Percentiles rank a stretch among this genome's conserved stretches.
Evolutionary conservation across 2,113 vertebrate genomes (phyloP).

Genomic region (Lepisosteus oculatus): DNA sequence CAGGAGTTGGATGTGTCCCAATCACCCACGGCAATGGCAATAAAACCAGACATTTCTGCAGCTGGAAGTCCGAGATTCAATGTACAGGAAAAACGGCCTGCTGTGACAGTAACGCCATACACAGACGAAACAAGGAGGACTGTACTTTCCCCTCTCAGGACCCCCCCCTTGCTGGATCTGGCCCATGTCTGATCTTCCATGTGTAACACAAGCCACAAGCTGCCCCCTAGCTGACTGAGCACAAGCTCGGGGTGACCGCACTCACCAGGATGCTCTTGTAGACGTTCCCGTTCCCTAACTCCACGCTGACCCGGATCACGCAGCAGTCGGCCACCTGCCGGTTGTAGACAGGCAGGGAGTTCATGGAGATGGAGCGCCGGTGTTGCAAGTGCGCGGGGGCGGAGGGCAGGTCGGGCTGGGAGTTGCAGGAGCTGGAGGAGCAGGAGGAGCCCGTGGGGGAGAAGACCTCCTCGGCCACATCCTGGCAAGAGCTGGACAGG

Average conservation of each 20-base stretch:
- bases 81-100: too few species aligned
- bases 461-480: conserved; percentile 61
- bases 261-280: conserved; percentile 85
- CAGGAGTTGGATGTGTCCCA: too few species aligned
- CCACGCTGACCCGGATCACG: conserved; percentile 72
- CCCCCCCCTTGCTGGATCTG: too few species aligned
- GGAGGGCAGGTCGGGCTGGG: conserved; percentile 34
- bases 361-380: conserved; percentile 64
- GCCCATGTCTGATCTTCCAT: too few species aligned
- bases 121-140: too few species aligned
- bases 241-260: not conserved
- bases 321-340: conserved; percentile 67
- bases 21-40: too few species aligned
- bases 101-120: too few species aligned
- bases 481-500: conserved; percentile 56
- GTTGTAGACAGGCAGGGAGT: conserved; percentile 53
- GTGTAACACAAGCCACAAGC: too few species aligned
- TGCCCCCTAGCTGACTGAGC: too few species aligned
- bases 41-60: too few species aligned
- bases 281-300: conserved; percentile 70
- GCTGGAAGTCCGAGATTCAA: too few species aligned
- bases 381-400: conserved; percentile 24
- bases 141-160: too few species aligned
- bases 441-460: conserved; percentile 41
- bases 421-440: conserved; percentile 33